Base-by-base conservation (phyloP, 2,113 vertebrate species). In the Myiopsitta monachus region DNA sequence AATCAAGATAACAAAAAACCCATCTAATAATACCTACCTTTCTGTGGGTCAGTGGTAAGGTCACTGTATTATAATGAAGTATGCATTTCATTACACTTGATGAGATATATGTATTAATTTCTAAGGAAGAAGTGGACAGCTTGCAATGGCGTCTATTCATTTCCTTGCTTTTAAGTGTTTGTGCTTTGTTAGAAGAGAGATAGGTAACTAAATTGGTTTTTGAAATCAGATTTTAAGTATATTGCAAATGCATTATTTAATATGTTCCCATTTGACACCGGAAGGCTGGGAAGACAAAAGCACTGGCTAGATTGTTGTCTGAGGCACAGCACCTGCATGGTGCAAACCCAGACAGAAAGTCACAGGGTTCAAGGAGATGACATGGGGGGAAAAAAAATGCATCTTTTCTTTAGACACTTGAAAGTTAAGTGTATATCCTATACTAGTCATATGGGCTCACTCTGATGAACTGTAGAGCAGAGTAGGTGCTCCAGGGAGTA, bases 91-190 rank as follows among this genome's bases (percentile, higher is more conserved):
- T 94, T 92, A 94, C 26, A 55, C 23, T 92, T 96, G 87, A 82
- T 83, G 83, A 86, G 54, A 88, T 73, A 73, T 12, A 95, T 39
- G 26, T 64, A 72, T 72, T 90, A 59, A 78, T 92, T 92, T 79
- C 49, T 79, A 72, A 94, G 67, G 49, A 36, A 93, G 49, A 70
- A 82, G 41, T 46, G 77, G 88, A 87, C 87, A 72, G 57, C 73
- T 59, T 67, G 38, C 68, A 41, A 89, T 44, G 74, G 17, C 30
- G 81, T 82, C 73, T 94, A 82, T 87, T 95, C 7, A 94, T 95
- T 95, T 92, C 47, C 38, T 95, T 85, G 81, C 52, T 91, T 89
- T 92, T 87, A 96, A 88, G 24, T 68, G 15, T 73, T 94, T 80
- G 49, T 85, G 57, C 49, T 84, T 94, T 96, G 81, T 91, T 93